phyloP scores from a whole-genome alignment of 35 echinoderm and acorn worm species.

The Apostichopus californicus region DNA sequence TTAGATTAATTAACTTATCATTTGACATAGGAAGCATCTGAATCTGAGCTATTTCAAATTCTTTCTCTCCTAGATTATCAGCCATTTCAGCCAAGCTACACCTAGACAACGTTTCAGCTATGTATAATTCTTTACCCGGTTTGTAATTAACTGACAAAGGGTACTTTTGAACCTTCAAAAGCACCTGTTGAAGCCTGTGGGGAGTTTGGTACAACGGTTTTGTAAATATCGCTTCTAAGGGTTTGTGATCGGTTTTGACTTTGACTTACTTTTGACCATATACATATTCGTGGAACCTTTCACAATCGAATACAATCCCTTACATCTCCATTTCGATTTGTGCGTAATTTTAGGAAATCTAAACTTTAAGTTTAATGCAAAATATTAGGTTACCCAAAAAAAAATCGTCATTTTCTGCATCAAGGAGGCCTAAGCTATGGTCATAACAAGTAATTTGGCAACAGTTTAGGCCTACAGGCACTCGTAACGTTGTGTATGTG shows the following conservation, averaged over 20 bases:
- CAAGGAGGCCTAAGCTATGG: too few relatives aligned
- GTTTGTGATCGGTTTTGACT: slow-evolving; percentile 42
- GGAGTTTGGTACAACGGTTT: slow-evolving; percentile 23
- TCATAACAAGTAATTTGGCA: too few relatives aligned
- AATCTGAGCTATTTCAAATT: background rate
- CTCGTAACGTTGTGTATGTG: too few relatives aligned
- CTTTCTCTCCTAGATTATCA: background rate
- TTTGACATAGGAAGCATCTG: background rate
- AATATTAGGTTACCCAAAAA: too few relatives aligned
- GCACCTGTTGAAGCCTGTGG: background rate
- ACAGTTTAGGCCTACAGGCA: too few relatives aligned
- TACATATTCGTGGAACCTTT: slow-evolving; percentile 17
- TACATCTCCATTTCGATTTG: slow-evolving; percentile 43
- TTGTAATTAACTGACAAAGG: background rate
- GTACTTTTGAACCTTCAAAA: slow-evolving; percentile 1
- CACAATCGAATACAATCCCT: slow-evolving; percentile 37
- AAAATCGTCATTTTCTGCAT: too few relatives aligned
- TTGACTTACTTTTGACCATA: slow-evolving; percentile 5
- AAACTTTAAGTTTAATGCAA: too few relatives aligned
- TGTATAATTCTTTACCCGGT: background rate
- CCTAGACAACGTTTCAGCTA: background rate
- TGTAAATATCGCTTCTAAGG: slow-evolving; percentile 13
- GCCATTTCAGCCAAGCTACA: background rate
- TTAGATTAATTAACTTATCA: background rate
- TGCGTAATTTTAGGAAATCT: slow-evolving; percentile 1